Percentiles rank a stretch among this genome's conserved stretches.
phyloP scores from a whole-genome alignment of 2,888 invertebrate species.

The Metopia argyrocephala region DNA sequence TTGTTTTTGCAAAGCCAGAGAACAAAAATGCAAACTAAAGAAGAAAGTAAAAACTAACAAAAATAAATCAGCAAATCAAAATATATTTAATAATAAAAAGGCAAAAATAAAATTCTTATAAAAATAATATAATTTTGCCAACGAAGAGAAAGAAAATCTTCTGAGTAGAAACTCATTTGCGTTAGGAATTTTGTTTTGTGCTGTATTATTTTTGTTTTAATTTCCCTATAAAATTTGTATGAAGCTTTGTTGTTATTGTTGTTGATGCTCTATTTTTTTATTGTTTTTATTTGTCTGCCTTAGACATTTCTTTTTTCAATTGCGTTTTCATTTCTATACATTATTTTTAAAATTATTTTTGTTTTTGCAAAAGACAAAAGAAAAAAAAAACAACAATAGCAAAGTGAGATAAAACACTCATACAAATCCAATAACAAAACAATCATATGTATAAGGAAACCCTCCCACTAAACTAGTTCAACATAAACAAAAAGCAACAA shows the following conservation, averaged over 20 bases:
- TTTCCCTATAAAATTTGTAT: not conserved
- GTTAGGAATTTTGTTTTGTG: not conserved
- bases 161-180: no score
- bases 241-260: not conserved
- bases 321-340: slow-evolving; percentile 18
- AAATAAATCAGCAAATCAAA: no score
- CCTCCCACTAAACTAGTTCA: not conserved
- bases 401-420: slow-evolving; percentile 25
- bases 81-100: no score
- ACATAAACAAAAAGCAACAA: slow-evolving; percentile 11
- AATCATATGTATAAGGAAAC: not conserved
- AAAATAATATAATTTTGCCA: no score
- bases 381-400: slow-evolving; percentile 6
- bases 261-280: slow-evolving; percentile 25
- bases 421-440: not conserved
- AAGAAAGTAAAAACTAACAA: no score
- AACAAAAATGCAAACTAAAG: slow-evolving; percentile 18
- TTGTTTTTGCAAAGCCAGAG: not conserved
- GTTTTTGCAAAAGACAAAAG: not conserved
- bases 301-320: slow-evolving; percentile 30
- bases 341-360: not conserved
- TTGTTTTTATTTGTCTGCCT: slow-evolving; percentile 1
- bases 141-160: no score
- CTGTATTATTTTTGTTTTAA: not conserved
- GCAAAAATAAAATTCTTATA: no score